A percentile compares a stretch with the other conserved stretches of the same genome.
phyloP scores from a whole-genome alignment of 1,140 invertebrate species.

The Papilio xuthus region DNA sequence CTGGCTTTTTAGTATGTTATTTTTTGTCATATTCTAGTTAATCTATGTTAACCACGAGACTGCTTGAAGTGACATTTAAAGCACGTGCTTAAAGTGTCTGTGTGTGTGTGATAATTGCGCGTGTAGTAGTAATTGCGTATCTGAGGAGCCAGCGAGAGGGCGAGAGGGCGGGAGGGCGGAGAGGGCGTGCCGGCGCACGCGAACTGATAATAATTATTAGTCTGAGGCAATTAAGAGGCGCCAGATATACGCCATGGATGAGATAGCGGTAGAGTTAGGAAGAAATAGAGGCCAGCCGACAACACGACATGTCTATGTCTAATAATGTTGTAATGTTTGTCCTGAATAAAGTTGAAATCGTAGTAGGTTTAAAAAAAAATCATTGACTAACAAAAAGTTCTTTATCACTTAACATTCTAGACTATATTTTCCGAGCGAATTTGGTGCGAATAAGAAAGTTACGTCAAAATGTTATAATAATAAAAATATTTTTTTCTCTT shows the following conservation, averaged over 20 bases:
- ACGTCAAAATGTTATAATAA: not conserved
- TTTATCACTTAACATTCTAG: too few species aligned
- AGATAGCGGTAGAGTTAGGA: conserved; percentile 61
- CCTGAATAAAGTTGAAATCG: not conserved
- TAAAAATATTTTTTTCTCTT: not conserved
- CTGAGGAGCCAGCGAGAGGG: conserved; percentile 49
- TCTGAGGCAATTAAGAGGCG: conserved; percentile 78
- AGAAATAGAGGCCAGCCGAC: conserved; percentile 47
- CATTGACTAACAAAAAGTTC: not conserved
- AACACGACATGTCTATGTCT: conserved; percentile 43
- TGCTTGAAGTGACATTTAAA: conserved; percentile 44
- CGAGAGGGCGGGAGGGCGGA: conserved; percentile 57
- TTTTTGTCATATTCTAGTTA: conserved; percentile 4
- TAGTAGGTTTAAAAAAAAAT: not conserved
- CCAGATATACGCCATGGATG: conserved; percentile 74
- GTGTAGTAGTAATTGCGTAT: conserved; percentile 63
- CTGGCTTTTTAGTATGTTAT: not conserved
- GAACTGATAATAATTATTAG: conserved; percentile 79
- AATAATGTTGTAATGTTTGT: not conserved
- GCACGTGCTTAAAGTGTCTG: conserved; percentile 55
- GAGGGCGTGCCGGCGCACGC: conserved; percentile 68
- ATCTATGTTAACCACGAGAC: conserved; percentile 46
- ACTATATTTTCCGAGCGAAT: not conserved
- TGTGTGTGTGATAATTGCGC: conserved; percentile 48
- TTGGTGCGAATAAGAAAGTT: not conserved